Base-by-base conservation (phyloP, 1,140 invertebrate genomes). In the Procambarus virginalis region DNA sequence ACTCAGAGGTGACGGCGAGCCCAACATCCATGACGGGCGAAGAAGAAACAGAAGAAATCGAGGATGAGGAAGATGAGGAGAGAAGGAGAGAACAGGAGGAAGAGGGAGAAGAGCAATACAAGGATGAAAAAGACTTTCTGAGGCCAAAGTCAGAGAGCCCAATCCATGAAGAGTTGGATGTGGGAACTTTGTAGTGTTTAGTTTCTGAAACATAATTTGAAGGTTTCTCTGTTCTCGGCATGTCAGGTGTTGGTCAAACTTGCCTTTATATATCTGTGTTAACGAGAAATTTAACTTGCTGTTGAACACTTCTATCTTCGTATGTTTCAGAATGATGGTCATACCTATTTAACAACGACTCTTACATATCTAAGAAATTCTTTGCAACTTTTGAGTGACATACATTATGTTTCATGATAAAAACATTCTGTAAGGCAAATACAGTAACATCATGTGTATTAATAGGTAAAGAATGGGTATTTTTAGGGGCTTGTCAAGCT, bases 21-120 rank as follows among this genome's bases (percentile, higher is more conserved):
- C 89, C 89, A 22, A 77, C 58, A 55, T 90, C 89, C 64, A 79
- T 58, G 77, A 86, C 76, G 64, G 83, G 77, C 83, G 89, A 86
- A 70, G 86, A 88, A 58, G 88, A 90, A 48, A 73, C 45, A 49
- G 89, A 84, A 90, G 89, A 90, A 81, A 81, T 81, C 60, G 84
- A 85, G 78, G 89, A 90, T 79, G 89, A 90, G 48, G 89, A 86
- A 55, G 89, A 90, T 48, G 89, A 85, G 55, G 83, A 86, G 83
- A 80, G 70, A 79, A 90, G 83, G 79, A 58, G 77, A 90, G 78
- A 86, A 80, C 60, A 81, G 77, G 83, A 85, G 51, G 77, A 85
- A 80, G 89, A 78, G 79, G 89, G 77, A 81, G 80, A 78, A 64
- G 80, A 89, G 75, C 55, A 89, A 79, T 84, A 78, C 81, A 84